Evolutionary conservation across 2,888 invertebrate species (phyloP).

Genomic region (Cheilosia vernalis): DNA sequence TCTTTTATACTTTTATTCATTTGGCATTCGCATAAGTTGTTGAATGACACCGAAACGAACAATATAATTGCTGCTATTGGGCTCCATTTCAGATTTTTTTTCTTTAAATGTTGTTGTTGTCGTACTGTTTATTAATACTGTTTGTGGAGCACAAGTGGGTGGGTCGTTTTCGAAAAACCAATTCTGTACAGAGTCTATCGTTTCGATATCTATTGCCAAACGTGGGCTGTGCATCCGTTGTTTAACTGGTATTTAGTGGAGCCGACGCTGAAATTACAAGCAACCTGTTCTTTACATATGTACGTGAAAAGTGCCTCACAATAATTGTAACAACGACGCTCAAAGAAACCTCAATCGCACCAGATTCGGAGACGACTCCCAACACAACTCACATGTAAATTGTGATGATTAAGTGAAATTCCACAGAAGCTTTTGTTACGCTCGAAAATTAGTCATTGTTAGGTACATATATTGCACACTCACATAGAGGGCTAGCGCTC

Average conservation of each 20-base stretch:
- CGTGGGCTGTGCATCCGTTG: constrained; percentile 72
- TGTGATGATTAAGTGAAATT: constrained; percentile 71
- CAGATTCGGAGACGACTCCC: background rate
- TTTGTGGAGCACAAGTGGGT: constrained; percentile 60
- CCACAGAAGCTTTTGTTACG: constrained; percentile 50
- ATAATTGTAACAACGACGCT: constrained; percentile 13
- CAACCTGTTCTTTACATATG: constrained; percentile 37
- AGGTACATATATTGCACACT: constrained; percentile 15
- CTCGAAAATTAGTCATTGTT: constrained; percentile 62
- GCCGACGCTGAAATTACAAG: constrained; percentile 14
- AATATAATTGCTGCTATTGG: constrained; percentile 44
- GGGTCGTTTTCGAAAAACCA: constrained; percentile 64
- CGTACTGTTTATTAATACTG: background rate
- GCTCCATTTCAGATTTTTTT: constrained; percentile 56
- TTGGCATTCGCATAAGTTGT: constrained; percentile 54
- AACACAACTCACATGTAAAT: constrained; percentile 25
- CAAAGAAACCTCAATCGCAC: background rate
- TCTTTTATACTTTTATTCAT: constrained; percentile 26
- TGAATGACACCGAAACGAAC: constrained; percentile 51
- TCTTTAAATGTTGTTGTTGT: constrained; percentile 31
- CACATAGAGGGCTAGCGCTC: constrained; percentile 18
- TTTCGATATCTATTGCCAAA: constrained; percentile 34
- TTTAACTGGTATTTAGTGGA: constrained; percentile 52
- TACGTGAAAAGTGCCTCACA: background rate
- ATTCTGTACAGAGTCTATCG: constrained; percentile 45